These are phyloP conservation scores for Characodon lateralis DNA, from an alignment of 2,797 vertebrate genomes.

Conservation along the genomic window DNA sequence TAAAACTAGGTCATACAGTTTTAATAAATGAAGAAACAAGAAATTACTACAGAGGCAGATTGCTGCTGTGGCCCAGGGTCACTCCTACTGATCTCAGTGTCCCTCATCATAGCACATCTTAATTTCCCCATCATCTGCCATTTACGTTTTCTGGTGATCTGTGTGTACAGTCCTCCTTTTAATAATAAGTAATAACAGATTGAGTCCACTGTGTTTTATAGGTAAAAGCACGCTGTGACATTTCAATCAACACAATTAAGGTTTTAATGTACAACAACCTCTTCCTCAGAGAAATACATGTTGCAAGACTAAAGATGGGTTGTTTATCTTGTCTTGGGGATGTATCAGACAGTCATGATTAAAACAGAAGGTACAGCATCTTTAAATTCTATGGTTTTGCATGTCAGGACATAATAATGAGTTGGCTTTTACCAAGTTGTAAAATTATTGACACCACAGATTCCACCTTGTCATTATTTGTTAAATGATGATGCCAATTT, in stretches of 20 bases:
- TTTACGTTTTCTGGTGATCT: constrained; percentile 38
- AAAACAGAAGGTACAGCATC: too few species aligned
- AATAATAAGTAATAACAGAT: not conserved
- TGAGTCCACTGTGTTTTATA: constrained; percentile 20
- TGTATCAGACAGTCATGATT: not conserved
- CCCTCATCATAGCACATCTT: constrained; percentile 51
- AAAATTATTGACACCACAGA: too few species aligned
- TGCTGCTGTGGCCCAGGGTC: constrained; percentile 29
- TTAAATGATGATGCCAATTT: too few species aligned
- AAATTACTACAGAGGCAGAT: constrained; percentile 19
- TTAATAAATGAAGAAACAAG: constrained; percentile 6
- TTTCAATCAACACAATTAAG: constrained; percentile 18
- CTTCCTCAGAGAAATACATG: constrained; percentile 6
- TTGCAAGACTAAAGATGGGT: not conserved
- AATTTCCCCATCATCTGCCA: constrained; percentile 37
- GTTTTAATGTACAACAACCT: constrained; percentile 13
- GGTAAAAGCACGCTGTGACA: constrained; percentile 12
- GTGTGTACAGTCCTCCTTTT: constrained; percentile 15
- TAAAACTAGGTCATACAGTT: constrained; percentile 16
- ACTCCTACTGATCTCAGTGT: constrained; percentile 58
- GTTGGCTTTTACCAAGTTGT: too few species aligned
- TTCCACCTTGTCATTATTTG: too few species aligned
- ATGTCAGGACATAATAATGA: too few species aligned
- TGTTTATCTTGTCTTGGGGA: not conserved
- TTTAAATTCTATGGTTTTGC: too few species aligned